Evolutionary conservation across 2,113 vertebrate species (phyloP), one percentile per base, ranked within the genome.

Genomic region (Solea senegalensis): DNA sequence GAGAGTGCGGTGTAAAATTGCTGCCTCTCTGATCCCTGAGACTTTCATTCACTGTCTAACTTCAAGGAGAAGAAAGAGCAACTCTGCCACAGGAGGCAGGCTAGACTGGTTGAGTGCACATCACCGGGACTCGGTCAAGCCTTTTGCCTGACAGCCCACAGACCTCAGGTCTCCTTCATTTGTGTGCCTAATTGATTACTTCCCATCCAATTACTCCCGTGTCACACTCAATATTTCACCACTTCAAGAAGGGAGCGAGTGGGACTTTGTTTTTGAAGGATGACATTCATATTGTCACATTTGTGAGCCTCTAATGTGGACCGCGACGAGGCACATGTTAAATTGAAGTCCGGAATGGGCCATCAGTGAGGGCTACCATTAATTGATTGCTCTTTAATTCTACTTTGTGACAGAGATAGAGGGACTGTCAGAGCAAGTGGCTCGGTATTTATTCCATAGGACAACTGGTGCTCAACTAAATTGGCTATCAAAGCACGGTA

Each of bases 201-300:
- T 94, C 91, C 91, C 82, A 91, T 92, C 91, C 92, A 94, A 94
- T 93, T 93, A 94, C 89, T 88, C 86, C 87, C 58, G 78, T 92
- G 93, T 94, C 91, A 93, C 88, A 93, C 89, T 92, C 90, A 91
- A 94, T 94, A 92, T 92, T 93, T 93, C 93, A 92, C 67, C 27
- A 69, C 86, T 90, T 74, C 78, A 70, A 81, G 86, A 92, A 70
- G 60, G 83, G 78, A 63, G 81, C 82, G 82, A 72, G 76, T 79
- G 88, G 90, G 86, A 82, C 56, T 75, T 71, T 84, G 78, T 79
- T 86, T 86, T 79, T 86, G 87, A 93, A 92, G 92, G 87, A 90
- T 89, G 65, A 74, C 76, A 83, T 89, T 90, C 85, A 86, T 82
- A 86, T 85, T 88, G 87, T 90, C 90, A 90, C 85, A 88, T 90